Base-by-base conservation (phyloP, 2,797 vertebrate species). In the Myoxocephalus aenaeus region DNA sequence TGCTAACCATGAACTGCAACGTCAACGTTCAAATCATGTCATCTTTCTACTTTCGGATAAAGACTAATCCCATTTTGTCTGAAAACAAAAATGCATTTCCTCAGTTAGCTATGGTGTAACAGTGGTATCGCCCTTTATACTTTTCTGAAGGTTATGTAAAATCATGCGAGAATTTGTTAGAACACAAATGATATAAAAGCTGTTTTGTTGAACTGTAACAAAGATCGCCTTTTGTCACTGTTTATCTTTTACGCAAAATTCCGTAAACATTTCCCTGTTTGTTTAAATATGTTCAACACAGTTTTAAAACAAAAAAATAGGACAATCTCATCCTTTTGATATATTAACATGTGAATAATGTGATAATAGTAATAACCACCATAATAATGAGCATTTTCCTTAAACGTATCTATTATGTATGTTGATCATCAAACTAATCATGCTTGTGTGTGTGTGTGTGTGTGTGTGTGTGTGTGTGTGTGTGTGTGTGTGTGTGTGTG, bases 351-450 rank as follows among this genome's bases (percentile, higher is more conserved):
- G 15, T 76, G 48, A 70, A 58, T 29, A 69, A 77, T 73, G 58
- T 71, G 25, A 44, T 27, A 72, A 79, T 50, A 36, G 34, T 32
- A 70, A 79, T 54, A 40, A 17, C n/a, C 40, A 1, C 68, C 38
- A 74, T 7, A 46, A 65, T 75, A 50, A 59, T 78, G 48, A 17
- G 12, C 7, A 54, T 82, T 84, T 68, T 66, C 29, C 22, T 66
- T 22, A 51, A 63, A 42, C 13, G 67, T 20, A 53, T 69, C 54
- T 73, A 9, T 82, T 59, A 61, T 57, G 27, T 18, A 63, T 65
- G 58, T 74, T 66, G 68, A 76, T 86, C 77, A 77, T 89, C 69
- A 84, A 70, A 76, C 70, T 86, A 89, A 89, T 79, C 58, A 51
- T 29, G 20, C 18, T 38, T 56, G 54, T 71, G 57, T 77, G 53